Conservation (phyloP, 2,113 vertebrate species). For the Pimephales promelas region DNA sequence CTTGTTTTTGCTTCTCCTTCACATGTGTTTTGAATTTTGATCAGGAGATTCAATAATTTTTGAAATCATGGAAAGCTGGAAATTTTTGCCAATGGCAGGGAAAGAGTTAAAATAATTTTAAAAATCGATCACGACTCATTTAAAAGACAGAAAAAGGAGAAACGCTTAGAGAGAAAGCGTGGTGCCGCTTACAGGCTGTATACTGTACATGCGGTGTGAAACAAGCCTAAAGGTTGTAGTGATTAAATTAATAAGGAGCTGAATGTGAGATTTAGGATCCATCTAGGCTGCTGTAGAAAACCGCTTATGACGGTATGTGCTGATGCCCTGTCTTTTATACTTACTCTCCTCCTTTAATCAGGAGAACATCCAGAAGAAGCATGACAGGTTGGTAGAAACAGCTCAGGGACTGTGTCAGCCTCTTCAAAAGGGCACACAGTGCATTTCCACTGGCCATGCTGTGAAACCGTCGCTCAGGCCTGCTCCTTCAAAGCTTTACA, state of each 20-base stretch:
- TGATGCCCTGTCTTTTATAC: conserved; percentile 43
- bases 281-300: conserved; percentile 6
- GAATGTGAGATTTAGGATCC: conserved; percentile 8
- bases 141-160: no score
- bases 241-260: background rate
- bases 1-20: no score
- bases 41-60: no score
- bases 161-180: background rate
- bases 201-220: background rate
- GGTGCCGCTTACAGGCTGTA: background rate
- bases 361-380: conserved; percentile 33
- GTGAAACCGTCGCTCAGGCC: conserved; percentile 1
- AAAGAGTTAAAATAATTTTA: no score
- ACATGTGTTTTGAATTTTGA: no score
- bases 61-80: no score
- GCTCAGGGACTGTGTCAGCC: conserved; percentile 40
- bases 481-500: conserved; percentile 41
- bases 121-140: no score
- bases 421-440: conserved; percentile 44
- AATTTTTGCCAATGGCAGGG: no score
- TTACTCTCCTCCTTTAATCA: conserved; percentile 53
- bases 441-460: conserved; percentile 43
- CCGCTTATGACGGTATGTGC: conserved; percentile 42
- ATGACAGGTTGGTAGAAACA: conserved; percentile 44
- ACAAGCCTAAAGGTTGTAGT: background rate